Evolutionary conservation across 2,113 vertebrate species (phyloP).

Genomic region (Trichechus manatus): DNA sequence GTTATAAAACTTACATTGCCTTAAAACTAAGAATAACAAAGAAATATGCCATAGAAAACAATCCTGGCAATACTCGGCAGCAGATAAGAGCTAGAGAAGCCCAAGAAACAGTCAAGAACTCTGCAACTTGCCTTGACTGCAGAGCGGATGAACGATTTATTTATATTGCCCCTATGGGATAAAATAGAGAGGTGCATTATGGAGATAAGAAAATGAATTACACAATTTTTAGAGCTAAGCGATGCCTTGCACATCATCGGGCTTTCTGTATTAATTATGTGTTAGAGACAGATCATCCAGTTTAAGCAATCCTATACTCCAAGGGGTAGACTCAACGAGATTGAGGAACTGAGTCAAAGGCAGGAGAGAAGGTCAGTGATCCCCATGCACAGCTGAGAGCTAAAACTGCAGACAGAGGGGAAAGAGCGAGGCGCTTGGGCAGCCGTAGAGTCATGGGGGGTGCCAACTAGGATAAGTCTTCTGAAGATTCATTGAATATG

Average conservation of each 20-base stretch:
- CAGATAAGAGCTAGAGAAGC: neutral
- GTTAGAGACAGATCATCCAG: neutral
- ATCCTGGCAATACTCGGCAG: neutral
- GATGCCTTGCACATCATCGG: neutral
- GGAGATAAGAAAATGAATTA: neutral
- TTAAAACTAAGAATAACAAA: neutral
- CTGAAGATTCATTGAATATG: neutral
- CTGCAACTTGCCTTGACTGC: neutral
- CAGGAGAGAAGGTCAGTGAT: too few relatives aligned
- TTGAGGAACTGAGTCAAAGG: neutral
- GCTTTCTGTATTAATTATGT: neutral
- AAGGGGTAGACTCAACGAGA: neutral
- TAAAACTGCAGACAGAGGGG: neutral
- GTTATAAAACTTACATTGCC: neutral
- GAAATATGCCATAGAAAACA: neutral
- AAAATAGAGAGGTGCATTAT: neutral
- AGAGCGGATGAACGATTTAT: neutral
- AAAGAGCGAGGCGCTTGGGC: accelerated
- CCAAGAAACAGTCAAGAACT: neutral
- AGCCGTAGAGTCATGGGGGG: too few relatives aligned
- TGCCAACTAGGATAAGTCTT: neutral
- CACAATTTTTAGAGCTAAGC: neutral
- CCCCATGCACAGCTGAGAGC: neutral
- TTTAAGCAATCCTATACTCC: neutral
- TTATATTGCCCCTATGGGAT: too few relatives aligned